Evolutionary conservation across 2,888 invertebrate species (phyloP).

Genomic region (Callyntrura guangdongensis): DNA sequence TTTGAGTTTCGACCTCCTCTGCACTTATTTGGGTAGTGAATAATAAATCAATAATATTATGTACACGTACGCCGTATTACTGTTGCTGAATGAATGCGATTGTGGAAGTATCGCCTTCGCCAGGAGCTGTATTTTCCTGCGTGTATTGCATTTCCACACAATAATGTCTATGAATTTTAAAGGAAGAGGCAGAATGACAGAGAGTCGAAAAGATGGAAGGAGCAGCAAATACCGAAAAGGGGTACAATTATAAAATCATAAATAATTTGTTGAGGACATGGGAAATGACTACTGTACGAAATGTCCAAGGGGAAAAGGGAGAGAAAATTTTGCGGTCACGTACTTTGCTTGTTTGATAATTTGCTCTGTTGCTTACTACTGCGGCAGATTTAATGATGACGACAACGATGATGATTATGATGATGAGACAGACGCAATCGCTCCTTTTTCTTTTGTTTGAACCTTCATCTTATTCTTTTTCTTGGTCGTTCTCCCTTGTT

Average conservation of each 20-base stretch:
- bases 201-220: neutral
- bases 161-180: neutral
- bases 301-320: conserved; percentile 1
- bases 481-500: conserved; percentile 34
- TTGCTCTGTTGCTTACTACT: conserved; percentile 14
- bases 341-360: conserved; percentile 51
- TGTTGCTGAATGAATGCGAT: conserved; percentile 16
- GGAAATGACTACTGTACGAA: conserved; percentile 48
- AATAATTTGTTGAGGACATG: conserved; percentile 52
- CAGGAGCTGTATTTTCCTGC: conserved; percentile 39
- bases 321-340: conserved; percentile 51
- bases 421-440: neutral
- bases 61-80: conserved; percentile 53
- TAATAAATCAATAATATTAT: conserved; percentile 72
- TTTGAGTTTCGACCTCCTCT: conserved; percentile 56
- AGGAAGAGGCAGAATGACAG: neutral
- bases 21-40: conserved; percentile 69
- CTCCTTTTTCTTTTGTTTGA: conserved; percentile 45
- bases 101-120: conserved; percentile 58
- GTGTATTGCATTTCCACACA: neutral
- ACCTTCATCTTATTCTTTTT: neutral
- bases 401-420: conserved; percentile 25
- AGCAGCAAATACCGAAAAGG: neutral
- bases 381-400: neutral
- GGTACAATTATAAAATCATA: conserved; percentile 72